Evolutionary conservation across 2,113 vertebrate species (phyloP).

Genomic region (Chlamydotis undulata): DNA sequence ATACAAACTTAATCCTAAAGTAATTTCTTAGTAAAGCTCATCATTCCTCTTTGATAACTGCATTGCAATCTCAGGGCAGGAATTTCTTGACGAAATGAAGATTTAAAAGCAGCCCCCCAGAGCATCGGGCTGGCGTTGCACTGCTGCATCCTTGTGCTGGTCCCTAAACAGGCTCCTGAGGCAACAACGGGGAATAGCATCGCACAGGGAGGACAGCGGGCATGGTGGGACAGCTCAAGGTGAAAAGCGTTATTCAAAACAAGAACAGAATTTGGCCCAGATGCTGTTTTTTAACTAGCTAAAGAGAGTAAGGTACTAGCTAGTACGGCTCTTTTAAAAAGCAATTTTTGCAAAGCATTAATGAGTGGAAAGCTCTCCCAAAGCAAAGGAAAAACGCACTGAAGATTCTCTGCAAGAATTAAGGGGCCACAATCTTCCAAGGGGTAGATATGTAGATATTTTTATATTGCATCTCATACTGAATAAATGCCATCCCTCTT

Average conservation of each 20-base stretch:
- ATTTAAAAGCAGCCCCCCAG: background rate
- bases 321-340: background rate
- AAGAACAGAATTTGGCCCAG: background rate
- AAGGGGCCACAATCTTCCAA: background rate
- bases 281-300: background rate
- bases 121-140: fast-evolving
- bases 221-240: background rate
- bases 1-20: background rate
- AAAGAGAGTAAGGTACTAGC: background rate
- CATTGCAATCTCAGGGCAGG: background rate
- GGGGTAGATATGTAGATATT: background rate
- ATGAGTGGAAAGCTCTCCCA: background rate
- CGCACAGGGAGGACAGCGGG: fast-evolving
- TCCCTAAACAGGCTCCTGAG: background rate
- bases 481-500: background rate
- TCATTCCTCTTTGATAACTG: background rate
- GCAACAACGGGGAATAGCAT: fast-evolving
- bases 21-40: background rate
- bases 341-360: background rate
- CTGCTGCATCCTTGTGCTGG: background rate
- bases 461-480: background rate
- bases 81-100: background rate
- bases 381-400: background rate
- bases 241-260: background rate
- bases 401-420: background rate